Conservation (phyloP, 1,140 invertebrate species). For the Potamilus streckersoni region DNA sequence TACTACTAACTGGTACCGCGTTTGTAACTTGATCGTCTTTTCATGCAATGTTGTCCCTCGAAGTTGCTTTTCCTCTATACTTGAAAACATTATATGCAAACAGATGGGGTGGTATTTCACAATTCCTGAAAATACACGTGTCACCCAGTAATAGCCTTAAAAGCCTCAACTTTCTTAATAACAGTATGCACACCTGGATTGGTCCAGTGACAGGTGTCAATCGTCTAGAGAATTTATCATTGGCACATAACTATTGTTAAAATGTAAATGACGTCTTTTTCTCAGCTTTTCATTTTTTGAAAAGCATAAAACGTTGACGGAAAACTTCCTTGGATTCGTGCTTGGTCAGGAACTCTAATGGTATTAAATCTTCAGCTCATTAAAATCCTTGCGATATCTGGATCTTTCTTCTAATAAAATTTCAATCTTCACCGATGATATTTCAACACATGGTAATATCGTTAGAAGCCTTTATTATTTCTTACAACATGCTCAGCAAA, state of each 20-base stretch:
- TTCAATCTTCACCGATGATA: not conserved
- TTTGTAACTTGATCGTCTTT: too few species aligned
- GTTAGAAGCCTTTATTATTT: not conserved
- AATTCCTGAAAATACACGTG: slow-evolving; percentile 10
- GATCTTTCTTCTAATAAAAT: slow-evolving; percentile 5
- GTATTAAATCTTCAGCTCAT: not conserved
- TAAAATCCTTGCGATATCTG: not conserved
- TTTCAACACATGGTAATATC: not conserved
- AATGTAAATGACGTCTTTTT: not conserved
- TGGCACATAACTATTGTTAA: slow-evolving; percentile 10
- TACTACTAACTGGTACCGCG: too few species aligned
- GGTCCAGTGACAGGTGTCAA: slow-evolving; percentile 2
- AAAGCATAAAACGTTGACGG: not conserved
- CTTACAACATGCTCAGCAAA: slow-evolving; percentile 5
- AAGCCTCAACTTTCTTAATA: not conserved
- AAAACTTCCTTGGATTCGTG: not conserved
- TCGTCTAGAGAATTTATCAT: not conserved
- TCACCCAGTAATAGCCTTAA: not conserved
- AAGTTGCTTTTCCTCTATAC: not conserved
- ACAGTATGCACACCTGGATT: slow-evolving; percentile 1
- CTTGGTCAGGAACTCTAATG: slow-evolving; percentile 1
- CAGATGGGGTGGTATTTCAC: not conserved
- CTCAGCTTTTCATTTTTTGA: not conserved
- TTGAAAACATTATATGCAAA: not conserved
- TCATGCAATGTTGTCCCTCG: too few species aligned